Evolutionary conservation across 2,888 invertebrate species (phyloP), one percentile per base, ranked within the genome.

Genomic region (Chrysopilus asiliformis): DNA sequence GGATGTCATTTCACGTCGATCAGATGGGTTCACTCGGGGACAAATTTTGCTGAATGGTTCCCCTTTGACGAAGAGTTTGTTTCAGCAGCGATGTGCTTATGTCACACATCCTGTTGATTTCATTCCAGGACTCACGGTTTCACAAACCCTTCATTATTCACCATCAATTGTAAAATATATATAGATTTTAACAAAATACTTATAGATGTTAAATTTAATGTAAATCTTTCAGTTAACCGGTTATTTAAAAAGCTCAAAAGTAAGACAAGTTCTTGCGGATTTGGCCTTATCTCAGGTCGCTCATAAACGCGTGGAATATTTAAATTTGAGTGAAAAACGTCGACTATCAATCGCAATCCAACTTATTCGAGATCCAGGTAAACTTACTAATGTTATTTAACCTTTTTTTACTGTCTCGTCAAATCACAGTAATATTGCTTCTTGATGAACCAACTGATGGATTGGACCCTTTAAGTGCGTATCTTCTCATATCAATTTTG

Each of bases 401-500:
- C n/a, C n/a, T n/a, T n/a, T n/a, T n/a, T n/a, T n/a, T n/a, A n/a
- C n/a, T n/a, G n/a, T n/a, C n/a, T n/a, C n/a, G n/a, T n/a, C n/a
- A n/a, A 38, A 65, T 33, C 68, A 3, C 58, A 85, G 87, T 89
- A 14, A 73, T 94, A 51, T 63, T 94, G 3, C 69, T 94, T 2
- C 65, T 93, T 44, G 94, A 95, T 56, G 94, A 95, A 53, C 93
- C 94, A 1, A 93, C 94, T 0, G 83, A 85, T 73, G 90, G 90
- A 46, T 68, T 97, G 46, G 94, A 95, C 60, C 91, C 95, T 0
- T 67, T 97, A 35, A 93, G 93, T 52, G 91, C 94, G 0, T 95
- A 94, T 58, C 71, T 97, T 43, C 80, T 97, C 6, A 80, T 95
- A 34, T 93, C 94, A 1, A 94, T 94, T 55, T 68, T 94, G 3